Base-by-base conservation (phyloP, 2,797 vertebrate species). In the Ispidina lecontei region DNA sequence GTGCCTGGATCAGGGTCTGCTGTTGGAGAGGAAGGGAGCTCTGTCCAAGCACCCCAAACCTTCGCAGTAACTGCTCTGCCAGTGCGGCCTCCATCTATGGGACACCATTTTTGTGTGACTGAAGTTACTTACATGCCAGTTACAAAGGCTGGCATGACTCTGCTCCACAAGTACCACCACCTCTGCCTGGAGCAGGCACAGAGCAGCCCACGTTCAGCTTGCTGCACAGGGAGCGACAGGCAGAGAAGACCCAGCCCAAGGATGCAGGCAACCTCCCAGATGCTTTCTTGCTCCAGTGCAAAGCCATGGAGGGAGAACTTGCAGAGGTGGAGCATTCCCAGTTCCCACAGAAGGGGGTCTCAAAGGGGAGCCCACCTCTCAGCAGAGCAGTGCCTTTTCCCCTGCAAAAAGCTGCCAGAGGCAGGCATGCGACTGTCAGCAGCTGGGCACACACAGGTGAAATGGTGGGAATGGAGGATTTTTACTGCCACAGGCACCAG, bases 391-490 rank as follows among this genome's bases (percentile, higher is more conserved):
- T 29, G 23, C 35, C 23, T 49, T 22, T 13, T 22, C 12, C 11
- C 26, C 17, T 6, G 8, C 1, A 25, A 9, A 69, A 69, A 41
- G 20, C n/a, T 56, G 28, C 2, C 1, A 31, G 41, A 56, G 43
- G 21, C 17, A 7, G 9, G 14, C 43, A 46, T 12, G 3, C 11
- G 28, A 55, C 41, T 4, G 0, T n/a, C 23, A 8, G 13, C 35
- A 29, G 1, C 11, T 12, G 43, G 10, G 11, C 35, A 35, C 2
- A 9, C 9, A 20, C 5, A 0, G n/a, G 14, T 16, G 47, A 51
- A 64, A 19, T 23, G 11, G 52, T 1, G 1, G 5, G 10, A 58
- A 31, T 1, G 0, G 14, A 47, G 47, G 8, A 2, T 28, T 49
- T 37, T 33, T 21, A 39, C 52, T 46, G 58, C 44, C 39, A 37